phyloP scores from a whole-genome alignment of 37 sponge, comb jelly and placozoan species.

The Amphimedon queenslandica region DNA sequence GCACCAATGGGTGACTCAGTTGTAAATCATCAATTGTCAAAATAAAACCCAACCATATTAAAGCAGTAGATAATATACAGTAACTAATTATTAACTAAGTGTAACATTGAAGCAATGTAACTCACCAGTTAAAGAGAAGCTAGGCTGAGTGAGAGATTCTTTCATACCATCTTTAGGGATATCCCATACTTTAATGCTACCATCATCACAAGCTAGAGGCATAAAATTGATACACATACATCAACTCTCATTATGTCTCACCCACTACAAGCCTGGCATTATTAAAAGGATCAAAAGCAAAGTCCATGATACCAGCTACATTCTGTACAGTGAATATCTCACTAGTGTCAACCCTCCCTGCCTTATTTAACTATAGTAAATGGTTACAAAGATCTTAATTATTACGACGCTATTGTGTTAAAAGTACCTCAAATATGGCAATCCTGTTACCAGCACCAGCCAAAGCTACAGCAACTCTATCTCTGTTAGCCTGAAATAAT shows the following conservation, averaged over 20 bases:
- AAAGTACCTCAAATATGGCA: conserved; percentile 68
- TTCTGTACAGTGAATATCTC: conserved; percentile 64
- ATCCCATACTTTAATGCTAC: conserved; percentile 66
- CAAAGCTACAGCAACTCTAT: conserved; percentile 49
- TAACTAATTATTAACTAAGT: too few species aligned
- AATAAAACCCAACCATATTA: too few species aligned
- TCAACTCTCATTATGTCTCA: conserved; percentile 9
- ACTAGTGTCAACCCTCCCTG: conserved; percentile 51
- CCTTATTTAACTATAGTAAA: conserved; percentile 42
- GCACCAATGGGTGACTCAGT: too few species aligned
- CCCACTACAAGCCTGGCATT: conserved; percentile 58
- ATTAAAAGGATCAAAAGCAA: conserved; percentile 81
- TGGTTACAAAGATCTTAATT: not conserved
- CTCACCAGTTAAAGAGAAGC: conserved; percentile 39
- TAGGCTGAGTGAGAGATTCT: conserved; percentile 56
- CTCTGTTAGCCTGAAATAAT: conserved; percentile 41
- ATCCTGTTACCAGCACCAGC: conserved; percentile 72
- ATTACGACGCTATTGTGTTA: not conserved
- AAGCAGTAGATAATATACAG: too few species aligned
- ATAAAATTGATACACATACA: not conserved
- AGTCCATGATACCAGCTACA: conserved; percentile 61
- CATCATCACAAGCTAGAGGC: conserved; percentile 81
- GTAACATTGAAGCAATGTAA: too few species aligned
- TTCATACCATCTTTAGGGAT: conserved; percentile 47
- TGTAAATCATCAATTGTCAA: too few species aligned